phyloP scores from a whole-genome alignment of 2,797 vertebrate genomes.

The Clarias laeviceps region DNA sequence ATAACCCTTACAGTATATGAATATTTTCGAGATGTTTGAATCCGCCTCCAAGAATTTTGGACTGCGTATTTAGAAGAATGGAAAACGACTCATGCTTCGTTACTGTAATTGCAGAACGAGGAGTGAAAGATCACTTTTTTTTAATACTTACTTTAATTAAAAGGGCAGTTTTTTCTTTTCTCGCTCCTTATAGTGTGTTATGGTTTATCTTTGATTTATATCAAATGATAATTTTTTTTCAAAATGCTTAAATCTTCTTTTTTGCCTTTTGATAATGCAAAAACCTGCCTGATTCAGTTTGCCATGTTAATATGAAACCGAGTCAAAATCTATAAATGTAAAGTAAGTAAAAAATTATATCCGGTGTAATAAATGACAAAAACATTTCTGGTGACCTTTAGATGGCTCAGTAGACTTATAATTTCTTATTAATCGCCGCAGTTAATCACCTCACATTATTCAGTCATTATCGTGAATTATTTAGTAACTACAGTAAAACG shows the following conservation, averaged over 20 bases:
- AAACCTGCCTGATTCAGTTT: too few species aligned
- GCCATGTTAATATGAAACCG: not conserved
- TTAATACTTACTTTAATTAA: too few species aligned
- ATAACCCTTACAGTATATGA: too few species aligned
- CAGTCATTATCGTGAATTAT: slow-evolving; percentile 11
- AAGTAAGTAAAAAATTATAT: not conserved
- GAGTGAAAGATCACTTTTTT: not conserved
- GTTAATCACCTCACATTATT: slow-evolving; percentile 2
- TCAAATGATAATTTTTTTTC: not conserved
- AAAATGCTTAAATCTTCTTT: too few species aligned
- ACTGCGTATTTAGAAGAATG: not conserved
- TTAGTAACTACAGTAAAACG: not conserved
- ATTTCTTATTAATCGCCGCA: not conserved
- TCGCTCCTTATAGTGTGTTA: not conserved
- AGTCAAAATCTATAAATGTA: not conserved
- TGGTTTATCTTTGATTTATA: not conserved
- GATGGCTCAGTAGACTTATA: not conserved
- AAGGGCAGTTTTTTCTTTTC: not conserved
- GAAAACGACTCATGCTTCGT: not conserved
- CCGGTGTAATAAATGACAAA: not conserved
- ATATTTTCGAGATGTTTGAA: not conserved
- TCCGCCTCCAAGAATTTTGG: not conserved
- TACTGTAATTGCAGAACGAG: not conserved
- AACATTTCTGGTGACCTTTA: not conserved
- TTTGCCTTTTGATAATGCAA: not conserved